These are phyloP conservation scores for Pammene aurita DNA, from an alignment of 2,888 invertebrate species.

Conservation along the genomic window DNA sequence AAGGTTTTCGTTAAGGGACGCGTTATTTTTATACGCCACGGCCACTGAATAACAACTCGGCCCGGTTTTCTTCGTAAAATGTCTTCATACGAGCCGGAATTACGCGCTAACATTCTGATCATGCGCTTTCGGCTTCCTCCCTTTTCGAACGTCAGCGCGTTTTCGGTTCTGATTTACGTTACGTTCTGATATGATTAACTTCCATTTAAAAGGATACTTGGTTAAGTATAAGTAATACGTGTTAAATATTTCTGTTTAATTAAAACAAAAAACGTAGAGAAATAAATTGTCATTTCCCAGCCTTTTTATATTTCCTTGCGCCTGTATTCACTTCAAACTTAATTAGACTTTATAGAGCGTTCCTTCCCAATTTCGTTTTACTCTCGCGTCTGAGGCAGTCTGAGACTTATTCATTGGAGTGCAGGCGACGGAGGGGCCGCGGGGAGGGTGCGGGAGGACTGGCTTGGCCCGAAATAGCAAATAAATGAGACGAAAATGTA, in stretches of 20 bases:
- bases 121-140: constrained; percentile 73
- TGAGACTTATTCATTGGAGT: constrained; percentile 80
- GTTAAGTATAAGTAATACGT: constrained; percentile 29
- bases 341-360: constrained; percentile 84
- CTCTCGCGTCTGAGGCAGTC: constrained; percentile 76
- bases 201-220: constrained; percentile 66
- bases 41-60: constrained; percentile 73
- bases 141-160: constrained; percentile 62
- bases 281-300: constrained; percentile 66
- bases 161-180: constrained; percentile 69
- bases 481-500: constrained; percentile 84
- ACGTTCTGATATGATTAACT: constrained; percentile 63
- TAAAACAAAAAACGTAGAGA: constrained; percentile 48
- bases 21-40: constrained; percentile 79
- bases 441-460: constrained; percentile 51
- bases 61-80: constrained; percentile 73
- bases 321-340: constrained; percentile 81
- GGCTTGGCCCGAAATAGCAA: constrained; percentile 81
- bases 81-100: constrained; percentile 78
- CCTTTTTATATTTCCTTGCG: constrained; percentile 77
- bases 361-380: constrained; percentile 81
- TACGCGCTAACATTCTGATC: constrained; percentile 76
- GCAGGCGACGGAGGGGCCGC: constrained; percentile 60
- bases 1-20: constrained; percentile 76
- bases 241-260: constrained; percentile 44